Base-by-base conservation (phyloP, 2,888 invertebrate genomes). In the Opisthograptis luteolata region DNA sequence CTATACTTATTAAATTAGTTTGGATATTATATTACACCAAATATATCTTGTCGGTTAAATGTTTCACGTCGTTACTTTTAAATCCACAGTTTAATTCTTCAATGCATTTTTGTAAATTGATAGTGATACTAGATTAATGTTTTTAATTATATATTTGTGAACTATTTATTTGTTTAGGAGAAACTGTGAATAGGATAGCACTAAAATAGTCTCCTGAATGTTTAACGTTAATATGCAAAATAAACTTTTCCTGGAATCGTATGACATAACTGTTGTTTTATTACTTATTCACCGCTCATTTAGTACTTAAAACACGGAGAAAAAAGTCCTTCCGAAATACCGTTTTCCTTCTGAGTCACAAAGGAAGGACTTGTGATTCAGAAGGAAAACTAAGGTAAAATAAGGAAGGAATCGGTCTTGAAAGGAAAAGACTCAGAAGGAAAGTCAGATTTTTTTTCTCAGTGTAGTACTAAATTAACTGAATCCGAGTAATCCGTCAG, bases 101-200 rank as follows among this genome's bases (percentile, higher is more conserved):
- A 68, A 70, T 66, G 69, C 64, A 68, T 75, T 73, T n/a, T 81
- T 87, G 76, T 84, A 80, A 76, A 75, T 68, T 76, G 68, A 84
- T 89, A 89, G 89, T 89, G 89, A 88, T 89, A 89, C 70, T 89
- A 89, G 87, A 76, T 54, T 88, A 83, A 81, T 72, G 76, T 82
- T 83, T 83, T 76, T 76, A 72, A 81, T 73, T 75, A 76, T 78
- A 82, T 81, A 81, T 79, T 84, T 81, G 76, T 85, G 77, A 79
- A 76, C 73, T 88, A 87, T 87, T 87, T 87, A 88, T 87, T 86
- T 84, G 72, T 78, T 84, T 83, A 83, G 79, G 66, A 70, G 73
- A 79, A 73, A 81, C 76, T 81, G 82, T 82, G 65, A 59, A 68
- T 73, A 72, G 76, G 67, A 77, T 86, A 86, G 82, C 58, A 71